Conservation (phyloP, 2,888 invertebrate genomes). For the Rhingia campestris region DNA sequence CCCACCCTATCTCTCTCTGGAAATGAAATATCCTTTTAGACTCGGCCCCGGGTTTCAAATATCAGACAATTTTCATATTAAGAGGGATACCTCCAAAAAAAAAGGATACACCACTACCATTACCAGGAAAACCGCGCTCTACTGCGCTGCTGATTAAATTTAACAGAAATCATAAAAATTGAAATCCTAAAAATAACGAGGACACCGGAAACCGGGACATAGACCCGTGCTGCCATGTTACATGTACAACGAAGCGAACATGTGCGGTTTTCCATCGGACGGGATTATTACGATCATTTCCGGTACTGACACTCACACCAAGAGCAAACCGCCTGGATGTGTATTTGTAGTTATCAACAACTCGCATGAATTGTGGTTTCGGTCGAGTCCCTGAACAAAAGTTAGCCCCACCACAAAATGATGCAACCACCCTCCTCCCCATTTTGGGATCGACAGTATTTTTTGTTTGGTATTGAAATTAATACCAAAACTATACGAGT, state of each 20-base stretch:
- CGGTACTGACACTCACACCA: not conserved
- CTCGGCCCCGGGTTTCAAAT: slow-evolving; percentile 18
- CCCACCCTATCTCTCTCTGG: not conserved
- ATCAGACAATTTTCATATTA: slow-evolving; percentile 42
- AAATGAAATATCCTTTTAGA: slow-evolving; percentile 62
- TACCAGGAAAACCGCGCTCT: slow-evolving; percentile 55
- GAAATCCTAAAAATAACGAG: slow-evolving; percentile 45
- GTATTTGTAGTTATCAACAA: slow-evolving; percentile 62
- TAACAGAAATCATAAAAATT: slow-evolving; percentile 65
- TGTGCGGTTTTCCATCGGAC: slow-evolving; percentile 46
- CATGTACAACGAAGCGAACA: slow-evolving; percentile 28
- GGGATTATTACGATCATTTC: slow-evolving; percentile 57
- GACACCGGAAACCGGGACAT: slow-evolving; percentile 5
- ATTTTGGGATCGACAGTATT: not conserved
- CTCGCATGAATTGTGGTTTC: slow-evolving; percentile 58
- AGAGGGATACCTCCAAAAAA: slow-evolving; percentile 1
- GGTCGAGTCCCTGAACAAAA: slow-evolving; percentile 27
- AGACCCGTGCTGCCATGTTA: slow-evolving; percentile 39
- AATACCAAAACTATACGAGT: slow-evolving; percentile 64
- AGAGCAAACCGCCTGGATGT: slow-evolving; percentile 3
- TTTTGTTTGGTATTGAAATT: slow-evolving; percentile 58
- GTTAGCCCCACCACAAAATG: slow-evolving; percentile 37
- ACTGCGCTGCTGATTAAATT: slow-evolving; percentile 66
- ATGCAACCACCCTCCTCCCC: not conserved
- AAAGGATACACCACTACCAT: slow-evolving; percentile 21